A percentile compares a stretch with the other conserved stretches of the same genome.
phyloP scores from a whole-genome alignment of 2,797 vertebrate species.

The Spheniscus humboldti region DNA sequence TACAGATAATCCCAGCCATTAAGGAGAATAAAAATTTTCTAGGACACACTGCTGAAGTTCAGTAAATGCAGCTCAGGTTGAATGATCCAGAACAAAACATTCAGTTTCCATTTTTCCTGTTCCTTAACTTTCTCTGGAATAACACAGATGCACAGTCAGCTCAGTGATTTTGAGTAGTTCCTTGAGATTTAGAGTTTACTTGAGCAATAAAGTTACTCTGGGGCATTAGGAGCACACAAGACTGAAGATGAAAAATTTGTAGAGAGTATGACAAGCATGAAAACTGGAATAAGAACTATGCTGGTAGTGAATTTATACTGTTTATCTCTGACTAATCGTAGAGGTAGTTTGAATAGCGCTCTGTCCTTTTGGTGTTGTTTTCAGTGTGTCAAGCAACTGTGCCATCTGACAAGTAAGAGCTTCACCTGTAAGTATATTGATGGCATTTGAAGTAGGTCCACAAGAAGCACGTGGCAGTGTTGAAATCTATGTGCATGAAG shows the following conservation, averaged over 20 bases:
- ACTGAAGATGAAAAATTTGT: background rate
- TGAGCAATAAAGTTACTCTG: background rate
- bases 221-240: background rate
- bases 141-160: background rate
- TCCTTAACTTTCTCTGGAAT: background rate
- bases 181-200: background rate
- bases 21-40: background rate
- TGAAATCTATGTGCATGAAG: background rate
- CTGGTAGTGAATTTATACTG: background rate
- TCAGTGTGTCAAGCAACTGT: background rate
- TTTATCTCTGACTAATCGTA: background rate
- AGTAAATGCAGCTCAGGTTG: background rate
- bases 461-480: background rate
- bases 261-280: background rate
- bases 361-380: background rate
- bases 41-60: background rate
- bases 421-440: background rate
- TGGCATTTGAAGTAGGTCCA: background rate
- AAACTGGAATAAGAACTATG: background rate
- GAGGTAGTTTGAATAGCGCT: background rate
- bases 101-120: background rate
- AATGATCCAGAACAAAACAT: background rate
- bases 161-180: background rate
- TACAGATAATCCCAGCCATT: background rate
- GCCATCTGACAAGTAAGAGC: background rate